Conservation (phyloP, 2,888 invertebrate species). For the Onthophagus sagittarius region DNA sequence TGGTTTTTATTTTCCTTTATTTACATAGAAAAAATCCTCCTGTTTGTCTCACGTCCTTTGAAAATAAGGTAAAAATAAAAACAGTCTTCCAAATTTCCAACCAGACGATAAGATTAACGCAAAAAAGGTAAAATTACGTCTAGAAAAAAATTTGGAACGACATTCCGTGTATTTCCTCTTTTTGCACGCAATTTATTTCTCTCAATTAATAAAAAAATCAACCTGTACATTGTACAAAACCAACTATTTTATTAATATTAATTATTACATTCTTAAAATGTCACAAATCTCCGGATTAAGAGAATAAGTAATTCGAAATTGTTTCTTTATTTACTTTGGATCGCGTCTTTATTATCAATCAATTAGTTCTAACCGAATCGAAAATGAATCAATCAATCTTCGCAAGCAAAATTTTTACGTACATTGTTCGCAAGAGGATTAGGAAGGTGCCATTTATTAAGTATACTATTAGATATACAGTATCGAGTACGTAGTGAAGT, state of each 20-base stretch:
- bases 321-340: slow-evolving; percentile 16
- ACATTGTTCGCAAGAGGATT: slow-evolving; percentile 33
- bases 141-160: slow-evolving; percentile 43
- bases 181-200: slow-evolving; percentile 11
- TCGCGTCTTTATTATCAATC: slow-evolving; percentile 3
- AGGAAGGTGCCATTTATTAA: slow-evolving; percentile 47
- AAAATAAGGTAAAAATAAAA: slow-evolving; percentile 40
- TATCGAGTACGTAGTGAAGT: slow-evolving; percentile 45
- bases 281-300: too few species aligned
- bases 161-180: slow-evolving; percentile 34
- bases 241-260: slow-evolving; percentile 5
- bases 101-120: slow-evolving; percentile 32
- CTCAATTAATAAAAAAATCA: slow-evolving; percentile 21
- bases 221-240: slow-evolving; percentile 12
- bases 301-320: not conserved
- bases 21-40: not conserved
- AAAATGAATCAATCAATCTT: not conserved
- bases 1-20: slow-evolving; percentile 11
- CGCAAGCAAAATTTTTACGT: not conserved
- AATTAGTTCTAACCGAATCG: slow-evolving; percentile 1
- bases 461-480: slow-evolving; percentile 41
- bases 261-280: not conserved
- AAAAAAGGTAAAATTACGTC: slow-evolving; percentile 25
- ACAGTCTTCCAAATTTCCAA: slow-evolving; percentile 44
- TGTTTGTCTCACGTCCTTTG: slow-evolving; percentile 26